Conservation (phyloP, 1,140 invertebrate species). For the Nephila pilipes region DNA sequence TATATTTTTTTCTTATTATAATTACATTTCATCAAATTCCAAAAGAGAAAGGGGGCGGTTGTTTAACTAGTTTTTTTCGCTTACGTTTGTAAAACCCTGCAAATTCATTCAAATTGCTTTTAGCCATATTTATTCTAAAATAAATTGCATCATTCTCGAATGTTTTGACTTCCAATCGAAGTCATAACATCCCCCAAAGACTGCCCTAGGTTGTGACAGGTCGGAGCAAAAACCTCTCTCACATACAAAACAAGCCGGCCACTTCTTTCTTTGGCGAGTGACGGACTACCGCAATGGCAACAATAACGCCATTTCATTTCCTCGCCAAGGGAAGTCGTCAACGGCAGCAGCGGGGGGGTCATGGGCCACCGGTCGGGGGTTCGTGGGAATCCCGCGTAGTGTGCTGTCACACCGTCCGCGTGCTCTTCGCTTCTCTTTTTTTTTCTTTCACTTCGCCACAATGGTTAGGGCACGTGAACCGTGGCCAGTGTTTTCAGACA, state of each 20-base stretch:
- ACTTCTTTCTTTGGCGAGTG: neutral
- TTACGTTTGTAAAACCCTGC: no score
- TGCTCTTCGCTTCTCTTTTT: conserved; percentile 18
- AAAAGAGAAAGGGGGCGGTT: no score
- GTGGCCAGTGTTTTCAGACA: conserved; percentile 63
- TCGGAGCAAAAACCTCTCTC: no score
- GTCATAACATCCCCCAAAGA: no score
- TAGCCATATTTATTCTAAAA: no score
- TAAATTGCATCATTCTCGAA: no score
- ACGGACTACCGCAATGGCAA: neutral
- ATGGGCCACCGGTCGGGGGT: conserved; percentile 70
- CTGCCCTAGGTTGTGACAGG: no score
- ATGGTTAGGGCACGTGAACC: conserved; percentile 44
- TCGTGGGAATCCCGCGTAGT: conserved; percentile 65
- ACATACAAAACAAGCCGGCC: neutral
- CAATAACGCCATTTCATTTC: neutral
- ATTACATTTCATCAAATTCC: no score
- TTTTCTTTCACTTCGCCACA: neutral
- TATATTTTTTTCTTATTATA: no score
- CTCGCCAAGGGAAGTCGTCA: conserved; percentile 1
- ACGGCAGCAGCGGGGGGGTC: conserved; percentile 41
- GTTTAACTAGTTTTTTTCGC: no score
- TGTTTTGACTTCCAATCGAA: no score
- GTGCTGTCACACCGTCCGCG: conserved; percentile 67
- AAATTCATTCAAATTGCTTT: no score